Evolutionary conservation across 2,888 invertebrate species (phyloP).

Genomic region (Cremastinae sp.): DNA sequence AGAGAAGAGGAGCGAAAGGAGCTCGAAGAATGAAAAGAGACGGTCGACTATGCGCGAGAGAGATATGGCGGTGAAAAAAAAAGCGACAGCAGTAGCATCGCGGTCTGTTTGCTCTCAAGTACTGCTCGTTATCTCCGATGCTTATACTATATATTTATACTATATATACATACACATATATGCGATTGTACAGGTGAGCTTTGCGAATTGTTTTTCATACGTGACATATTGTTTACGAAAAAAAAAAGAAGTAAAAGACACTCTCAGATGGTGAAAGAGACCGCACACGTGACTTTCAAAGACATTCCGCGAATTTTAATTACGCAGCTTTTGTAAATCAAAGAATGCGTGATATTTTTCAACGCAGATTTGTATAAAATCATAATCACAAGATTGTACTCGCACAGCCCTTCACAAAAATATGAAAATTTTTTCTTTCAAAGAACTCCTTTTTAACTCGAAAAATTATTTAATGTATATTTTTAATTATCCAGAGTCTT

Average conservation of each 20-base stretch:
- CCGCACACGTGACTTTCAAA: neutral
- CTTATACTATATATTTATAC: no score
- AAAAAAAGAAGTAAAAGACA: conserved; percentile 7
- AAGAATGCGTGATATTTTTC: no score
- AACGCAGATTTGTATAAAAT: no score
- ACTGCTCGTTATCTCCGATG: conserved; percentile 52
- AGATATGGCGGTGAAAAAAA: conserved; percentile 3
- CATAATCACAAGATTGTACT: no score
- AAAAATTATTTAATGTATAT: no score
- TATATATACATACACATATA: no score
- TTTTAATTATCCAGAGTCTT: no score
- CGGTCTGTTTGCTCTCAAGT: conserved; percentile 30
- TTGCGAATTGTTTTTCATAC: conserved; percentile 45
- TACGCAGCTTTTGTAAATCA: no score
- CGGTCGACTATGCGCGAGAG: conserved; percentile 10
- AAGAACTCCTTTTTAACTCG: no score
- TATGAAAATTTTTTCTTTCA: no score
- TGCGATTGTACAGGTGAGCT: conserved; percentile 51
- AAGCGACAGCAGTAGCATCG: conserved; percentile 8
- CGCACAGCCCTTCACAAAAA: no score
- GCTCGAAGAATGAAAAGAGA: neutral
- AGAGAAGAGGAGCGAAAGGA: no score
- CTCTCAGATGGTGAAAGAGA: conserved; percentile 2
- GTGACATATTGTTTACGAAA: conserved; percentile 26
- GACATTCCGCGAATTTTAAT: neutral